These are phyloP conservation scores for Phocoena phocoena DNA, from an alignment of 2,113 vertebrate genomes.

Conservation along the genomic window DNA sequence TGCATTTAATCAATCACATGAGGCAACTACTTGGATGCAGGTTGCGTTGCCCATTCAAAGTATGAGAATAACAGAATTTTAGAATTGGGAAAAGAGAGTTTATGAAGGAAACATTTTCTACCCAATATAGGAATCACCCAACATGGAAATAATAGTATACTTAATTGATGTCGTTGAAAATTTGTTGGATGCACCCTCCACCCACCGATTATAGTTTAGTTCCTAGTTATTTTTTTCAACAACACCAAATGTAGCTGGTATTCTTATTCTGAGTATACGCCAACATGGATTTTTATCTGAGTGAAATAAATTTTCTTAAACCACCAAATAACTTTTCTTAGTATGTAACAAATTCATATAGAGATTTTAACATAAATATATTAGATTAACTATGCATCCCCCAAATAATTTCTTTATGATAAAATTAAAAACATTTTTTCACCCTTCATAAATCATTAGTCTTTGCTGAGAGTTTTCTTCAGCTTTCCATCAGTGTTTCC, in stretches of 20 bases:
- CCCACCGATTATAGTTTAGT: neutral
- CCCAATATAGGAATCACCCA: neutral
- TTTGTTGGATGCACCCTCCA: neutral
- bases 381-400: neutral
- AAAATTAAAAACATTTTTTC: constrained; percentile 27
- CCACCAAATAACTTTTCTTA: neutral
- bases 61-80: neutral
- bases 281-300: neutral
- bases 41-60: neutral
- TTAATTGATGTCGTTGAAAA: neutral
- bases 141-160: neutral
- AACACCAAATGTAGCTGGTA: neutral
- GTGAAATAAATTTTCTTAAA: neutral
- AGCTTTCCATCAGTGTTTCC: neutral
- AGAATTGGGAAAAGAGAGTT: neutral
- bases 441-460: constrained; percentile 31
- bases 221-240: neutral
- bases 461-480: constrained; percentile 29
- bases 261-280: neutral
- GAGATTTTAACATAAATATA: neutral
- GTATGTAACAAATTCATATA: neutral
- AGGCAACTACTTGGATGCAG: neutral
- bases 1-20: neutral
- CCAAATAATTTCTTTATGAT: constrained; percentile 35
- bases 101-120: neutral